Conservation (phyloP, 2,888 invertebrate genomes). For the Tetanocera ferruginea region DNA sequence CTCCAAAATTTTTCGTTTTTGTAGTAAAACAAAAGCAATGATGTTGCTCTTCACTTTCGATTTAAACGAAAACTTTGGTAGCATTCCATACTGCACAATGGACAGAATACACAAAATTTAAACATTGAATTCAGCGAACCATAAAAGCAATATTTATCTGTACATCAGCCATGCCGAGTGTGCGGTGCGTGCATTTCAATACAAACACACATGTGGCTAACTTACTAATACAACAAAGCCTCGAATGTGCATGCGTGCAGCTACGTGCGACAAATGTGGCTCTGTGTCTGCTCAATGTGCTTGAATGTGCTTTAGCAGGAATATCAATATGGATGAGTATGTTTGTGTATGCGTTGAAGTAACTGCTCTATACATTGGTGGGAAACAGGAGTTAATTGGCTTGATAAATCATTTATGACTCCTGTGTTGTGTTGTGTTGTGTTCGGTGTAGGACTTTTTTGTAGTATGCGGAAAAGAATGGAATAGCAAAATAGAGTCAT, state of each 20-base stretch:
- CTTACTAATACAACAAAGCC: neutral
- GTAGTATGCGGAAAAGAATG: neutral
- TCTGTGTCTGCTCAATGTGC: neutral
- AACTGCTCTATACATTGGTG: constrained; percentile 30
- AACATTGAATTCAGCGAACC: constrained; percentile 27
- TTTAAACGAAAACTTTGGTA: neutral
- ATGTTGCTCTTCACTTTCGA: neutral
- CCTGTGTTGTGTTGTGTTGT: neutral
- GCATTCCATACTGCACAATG: neutral
- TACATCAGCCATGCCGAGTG: neutral
- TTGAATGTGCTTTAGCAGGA: neutral
- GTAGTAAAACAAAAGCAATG: neutral
- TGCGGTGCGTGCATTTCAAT: neutral
- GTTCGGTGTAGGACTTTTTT: neutral
- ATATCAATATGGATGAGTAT: neutral
- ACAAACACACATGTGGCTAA: neutral
- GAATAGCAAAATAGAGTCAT: neutral
- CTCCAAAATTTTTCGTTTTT: neutral
- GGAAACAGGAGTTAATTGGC: constrained; percentile 42
- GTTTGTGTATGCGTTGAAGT: neutral
- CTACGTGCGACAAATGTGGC: neutral
- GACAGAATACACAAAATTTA: constrained; percentile 38
- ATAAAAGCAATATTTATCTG: constrained; percentile 18
- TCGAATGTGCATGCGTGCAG: neutral
- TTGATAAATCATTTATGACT: constrained; percentile 37